Evolutionary conservation across 2,888 invertebrate genomes (phyloP), one percentile per base, ranked within the genome.

Genomic region (Iselma pallidipennis): DNA sequence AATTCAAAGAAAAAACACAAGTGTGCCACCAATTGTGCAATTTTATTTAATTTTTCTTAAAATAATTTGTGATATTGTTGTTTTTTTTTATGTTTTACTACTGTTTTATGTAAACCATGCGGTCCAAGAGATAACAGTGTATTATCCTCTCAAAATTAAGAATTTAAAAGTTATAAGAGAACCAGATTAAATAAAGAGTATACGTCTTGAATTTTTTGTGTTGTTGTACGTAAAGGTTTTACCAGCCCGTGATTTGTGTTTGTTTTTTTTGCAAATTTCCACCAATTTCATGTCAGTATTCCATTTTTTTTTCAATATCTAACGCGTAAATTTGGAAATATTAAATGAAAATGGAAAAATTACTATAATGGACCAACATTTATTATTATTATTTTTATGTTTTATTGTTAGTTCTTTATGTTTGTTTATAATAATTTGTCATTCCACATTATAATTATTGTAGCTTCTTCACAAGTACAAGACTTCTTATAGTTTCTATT

Each of bases 401-500:
- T 78, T 4, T 19, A 45, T 45, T 45, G 45, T 45, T 45, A 45
- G 45, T 16, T 45, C 7, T 2, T 42, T 42, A 12, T 45, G 45
- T 45, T 45, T 45, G 45, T 45, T 45, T 45, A 45, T 42, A 78
- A 73, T 73, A 73, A 71, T 74, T 42, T 45, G 79, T 80, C 80
- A 81, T 81, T 81, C 80, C 80, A 81, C 73, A 71, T 66, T n/a
- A n/a, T n/a, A n/a, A n/a, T n/a, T n/a, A 23, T 68, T 68, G 72
- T 76, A 76, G 75, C 75, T 76, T 71, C 77, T 78, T 80, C 76
- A 79, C 76, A 76, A 77, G 70, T 72, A 77, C 75, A 81, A 80
- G 80, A 81, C 80, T 80, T 80, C n/a, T 65, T 70, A 73, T 80
- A 79, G 77, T 79, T 78, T 76, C 74, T 79, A 79, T 80, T 81